Conservation (phyloP, 1,140 invertebrate genomes). For the Eurytemora carolleeae region DNA sequence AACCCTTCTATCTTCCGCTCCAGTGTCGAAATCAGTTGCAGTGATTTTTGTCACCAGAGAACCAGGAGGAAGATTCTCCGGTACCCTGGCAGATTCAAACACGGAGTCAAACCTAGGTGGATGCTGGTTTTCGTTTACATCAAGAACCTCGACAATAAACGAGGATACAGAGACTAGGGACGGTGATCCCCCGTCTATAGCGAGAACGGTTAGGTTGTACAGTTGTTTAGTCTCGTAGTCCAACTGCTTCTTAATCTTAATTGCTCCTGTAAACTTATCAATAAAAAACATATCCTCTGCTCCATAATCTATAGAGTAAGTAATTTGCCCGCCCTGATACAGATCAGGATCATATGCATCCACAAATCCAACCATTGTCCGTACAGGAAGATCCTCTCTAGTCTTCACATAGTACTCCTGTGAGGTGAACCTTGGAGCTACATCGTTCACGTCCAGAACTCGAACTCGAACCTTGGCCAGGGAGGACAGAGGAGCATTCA, state of each 20-base stretch:
- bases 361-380: conserved; percentile 50
- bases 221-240: conserved; percentile 73
- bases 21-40: conserved; percentile 64
- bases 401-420: conserved; percentile 49
- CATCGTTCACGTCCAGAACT: conserved; percentile 79
- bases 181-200: conserved; percentile 48
- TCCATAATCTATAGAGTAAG: conserved; percentile 46
- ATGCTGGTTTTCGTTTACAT: conserved; percentile 76
- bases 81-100: conserved; percentile 45
- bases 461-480: conserved; percentile 52
- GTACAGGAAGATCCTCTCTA: conserved; percentile 69
- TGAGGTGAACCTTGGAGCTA: conserved; percentile 48
- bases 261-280: conserved; percentile 56
- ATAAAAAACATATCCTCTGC: conserved; percentile 41
- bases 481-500: conserved; percentile 38
- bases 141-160: conserved; percentile 58
- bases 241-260: conserved; percentile 47
- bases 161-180: conserved; percentile 46
- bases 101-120: conserved; percentile 64
- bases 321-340: conserved; percentile 48
- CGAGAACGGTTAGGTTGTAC: conserved; percentile 62
- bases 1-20: conserved; percentile 36
- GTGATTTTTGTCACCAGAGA: conserved; percentile 49
- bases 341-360: conserved; percentile 64
- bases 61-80: conserved; percentile 72